phyloP scores from a whole-genome alignment of 2,888 invertebrate species.

The Cabera pusaria region DNA sequence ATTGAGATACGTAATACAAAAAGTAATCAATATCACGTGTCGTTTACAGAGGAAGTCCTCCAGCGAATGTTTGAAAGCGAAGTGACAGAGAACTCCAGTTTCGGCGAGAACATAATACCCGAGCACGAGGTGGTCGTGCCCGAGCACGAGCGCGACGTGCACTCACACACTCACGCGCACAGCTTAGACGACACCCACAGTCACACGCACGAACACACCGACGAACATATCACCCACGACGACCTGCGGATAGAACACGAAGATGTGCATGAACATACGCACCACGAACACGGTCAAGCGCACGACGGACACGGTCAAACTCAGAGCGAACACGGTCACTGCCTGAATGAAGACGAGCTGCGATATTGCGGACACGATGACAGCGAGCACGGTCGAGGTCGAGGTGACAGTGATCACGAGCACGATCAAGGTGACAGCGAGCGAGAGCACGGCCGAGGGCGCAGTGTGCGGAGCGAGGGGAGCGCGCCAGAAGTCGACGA shows the following conservation, averaged over 20 bases:
- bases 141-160: constrained; percentile 11
- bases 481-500: too few relatives aligned
- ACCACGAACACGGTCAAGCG: constrained; percentile 12
- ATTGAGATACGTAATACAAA: too few relatives aligned
- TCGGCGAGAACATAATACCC: constrained; percentile 45
- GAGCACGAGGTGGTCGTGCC: constrained; percentile 24
- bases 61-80: constrained; percentile 68
- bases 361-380: constrained; percentile 4
- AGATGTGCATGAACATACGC: constrained; percentile 5
- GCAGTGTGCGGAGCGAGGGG: constrained; percentile 9
- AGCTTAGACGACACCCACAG: constrained; percentile 1
- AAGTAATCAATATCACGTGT: too few relatives aligned
- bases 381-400: constrained; percentile 5
- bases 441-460: constrained; percentile 13
- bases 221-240: too few relatives aligned
- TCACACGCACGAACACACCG: constrained; percentile 15
- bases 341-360: constrained; percentile 1
- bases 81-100: constrained; percentile 40
- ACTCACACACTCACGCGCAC: constrained; percentile 7
- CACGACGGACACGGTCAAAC: constrained; percentile 5
- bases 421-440: constrained; percentile 12
- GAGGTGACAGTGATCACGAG: constrained; percentile 16
- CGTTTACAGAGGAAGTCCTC: constrained; percentile 62
- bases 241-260: too few relatives aligned
- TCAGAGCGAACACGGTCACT: constrained; percentile 4